A percentile compares a stretch with the other conserved stretches of the same genome.
phyloP scores from a whole-genome alignment of 92 coral and sea anemone species.

The Chrysogorgia sp. region DNA sequence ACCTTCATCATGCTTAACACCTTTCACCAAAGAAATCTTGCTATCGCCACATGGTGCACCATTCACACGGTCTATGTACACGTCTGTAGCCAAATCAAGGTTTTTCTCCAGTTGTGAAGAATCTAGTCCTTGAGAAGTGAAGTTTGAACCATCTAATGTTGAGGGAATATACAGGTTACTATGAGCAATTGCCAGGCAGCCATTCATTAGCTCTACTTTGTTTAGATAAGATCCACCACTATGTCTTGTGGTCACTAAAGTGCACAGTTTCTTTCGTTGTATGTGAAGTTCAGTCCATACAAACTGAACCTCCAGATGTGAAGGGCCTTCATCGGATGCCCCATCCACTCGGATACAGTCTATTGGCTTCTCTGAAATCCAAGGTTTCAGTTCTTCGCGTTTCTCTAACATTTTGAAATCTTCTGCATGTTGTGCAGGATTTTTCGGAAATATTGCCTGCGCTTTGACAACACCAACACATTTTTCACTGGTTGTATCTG shows the following conservation, averaged over 20 bases:
- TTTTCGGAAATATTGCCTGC: conserved; percentile 42
- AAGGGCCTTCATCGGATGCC: conserved; percentile 55
- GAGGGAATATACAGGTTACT: conserved; percentile 27
- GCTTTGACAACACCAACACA: conserved; percentile 55
- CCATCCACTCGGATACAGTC: conserved; percentile 63
- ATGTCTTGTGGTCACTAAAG: conserved; percentile 44
- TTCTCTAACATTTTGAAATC: conserved; percentile 47
- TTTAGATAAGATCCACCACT: conserved; percentile 55
- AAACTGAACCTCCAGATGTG: conserved; percentile 57
- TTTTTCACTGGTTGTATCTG: conserved; percentile 50
- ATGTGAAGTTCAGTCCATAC: conserved; percentile 63
- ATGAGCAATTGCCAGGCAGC: conserved; percentile 55
- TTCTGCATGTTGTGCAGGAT: conserved; percentile 51
- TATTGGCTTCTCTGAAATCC: conserved; percentile 31
- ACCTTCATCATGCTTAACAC: conserved; percentile 1
- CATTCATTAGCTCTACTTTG: conserved; percentile 41
- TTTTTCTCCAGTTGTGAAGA: conserved; percentile 14
- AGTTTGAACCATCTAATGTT: conserved; percentile 29
- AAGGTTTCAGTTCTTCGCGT: conserved; percentile 26
- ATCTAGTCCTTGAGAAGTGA: conserved; percentile 17
- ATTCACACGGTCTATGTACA: conserved; percentile 27
- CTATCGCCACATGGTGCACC: conserved; percentile 37
- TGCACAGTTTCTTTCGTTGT: conserved; percentile 40
- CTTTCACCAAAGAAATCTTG: conserved; percentile 9
- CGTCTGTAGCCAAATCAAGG: conserved; percentile 3